Percentiles rank a stretch among this genome's conserved stretches.
phyloP scores from a whole-genome alignment of 2,113 vertebrate species.

The Riparia riparia region DNA sequence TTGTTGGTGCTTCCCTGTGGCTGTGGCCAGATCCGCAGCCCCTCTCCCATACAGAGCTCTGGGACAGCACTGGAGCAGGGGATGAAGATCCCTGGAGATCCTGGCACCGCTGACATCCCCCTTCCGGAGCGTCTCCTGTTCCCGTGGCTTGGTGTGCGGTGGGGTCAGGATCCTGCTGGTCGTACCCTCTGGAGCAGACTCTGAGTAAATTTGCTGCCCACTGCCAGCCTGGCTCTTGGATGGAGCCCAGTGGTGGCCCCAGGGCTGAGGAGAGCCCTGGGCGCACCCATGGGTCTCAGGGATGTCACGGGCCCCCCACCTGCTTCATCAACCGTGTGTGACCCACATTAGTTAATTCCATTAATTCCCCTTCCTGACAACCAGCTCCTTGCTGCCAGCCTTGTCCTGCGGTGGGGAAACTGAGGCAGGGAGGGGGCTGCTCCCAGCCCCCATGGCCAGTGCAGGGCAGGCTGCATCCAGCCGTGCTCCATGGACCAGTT shows the following conservation, averaged over 20 bases:
- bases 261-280: not conserved
- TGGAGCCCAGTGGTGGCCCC: not conserved
- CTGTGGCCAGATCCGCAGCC: not conserved
- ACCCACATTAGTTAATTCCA: not conserved
- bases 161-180: not conserved
- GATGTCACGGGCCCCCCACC: not conserved
- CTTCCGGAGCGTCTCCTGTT: not conserved
- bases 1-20: not conserved
- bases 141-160: not conserved
- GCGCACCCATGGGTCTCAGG: rapidly evolving
- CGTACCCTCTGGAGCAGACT: not conserved
- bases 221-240: no score
- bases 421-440: not conserved
- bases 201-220: rapidly evolving
- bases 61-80: not conserved
- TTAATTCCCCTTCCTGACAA: not conserved
- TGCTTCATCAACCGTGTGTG: rapidly evolving
- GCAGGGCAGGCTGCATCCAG: not conserved
- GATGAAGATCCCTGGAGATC: rapidly evolving
- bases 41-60: not conserved
- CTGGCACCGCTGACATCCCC: not conserved
- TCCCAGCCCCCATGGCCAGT: not conserved
- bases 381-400: rapidly evolving
- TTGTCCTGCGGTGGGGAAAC: not conserved
- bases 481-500: not conserved